Evolutionary conservation across 1,140 invertebrate species (phyloP).

Genomic region (Cyclargus thomasi): DNA sequence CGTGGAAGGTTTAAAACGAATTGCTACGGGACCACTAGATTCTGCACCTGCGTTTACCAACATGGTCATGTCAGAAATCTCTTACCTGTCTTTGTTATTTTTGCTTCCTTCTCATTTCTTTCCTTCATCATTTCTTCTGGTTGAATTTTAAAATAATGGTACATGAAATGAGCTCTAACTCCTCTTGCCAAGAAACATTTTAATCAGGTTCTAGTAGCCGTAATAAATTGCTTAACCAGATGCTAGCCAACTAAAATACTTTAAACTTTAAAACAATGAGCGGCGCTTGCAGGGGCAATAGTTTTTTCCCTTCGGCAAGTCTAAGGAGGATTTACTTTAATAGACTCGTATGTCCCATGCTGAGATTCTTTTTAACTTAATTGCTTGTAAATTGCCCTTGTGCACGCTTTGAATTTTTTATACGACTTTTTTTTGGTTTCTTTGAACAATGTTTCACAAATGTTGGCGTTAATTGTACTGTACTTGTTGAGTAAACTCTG

Average conservation of each 20-base stretch:
- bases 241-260: constrained; percentile 3
- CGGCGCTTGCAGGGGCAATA: background rate
- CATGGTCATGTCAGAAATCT: too few relatives aligned
- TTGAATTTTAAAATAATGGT: background rate
- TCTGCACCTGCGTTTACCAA: background rate
- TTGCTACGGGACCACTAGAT: background rate
- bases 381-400: constrained; percentile 8
- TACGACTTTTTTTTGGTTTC: background rate
- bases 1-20: background rate
- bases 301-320: constrained; percentile 10
- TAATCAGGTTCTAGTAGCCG: background rate
- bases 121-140: too few relatives aligned
- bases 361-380: constrained; percentile 12
- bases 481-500: too few relatives aligned
- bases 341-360: constrained; percentile 7
- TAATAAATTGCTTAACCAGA: background rate
- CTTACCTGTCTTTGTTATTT: too few relatives aligned
- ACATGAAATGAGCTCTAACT: background rate
- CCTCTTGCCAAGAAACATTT: background rate
- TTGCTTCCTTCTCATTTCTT: too few relatives aligned
- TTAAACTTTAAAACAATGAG: background rate
- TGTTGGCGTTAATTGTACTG: background rate
- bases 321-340: constrained; percentile 3
- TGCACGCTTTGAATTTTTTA: constrained; percentile 5
- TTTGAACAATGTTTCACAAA: background rate